These are phyloP conservation scores for Neotoxoptera formosana DNA, from an alignment of 1,140 invertebrate genomes.

Conservation along the genomic window DNA sequence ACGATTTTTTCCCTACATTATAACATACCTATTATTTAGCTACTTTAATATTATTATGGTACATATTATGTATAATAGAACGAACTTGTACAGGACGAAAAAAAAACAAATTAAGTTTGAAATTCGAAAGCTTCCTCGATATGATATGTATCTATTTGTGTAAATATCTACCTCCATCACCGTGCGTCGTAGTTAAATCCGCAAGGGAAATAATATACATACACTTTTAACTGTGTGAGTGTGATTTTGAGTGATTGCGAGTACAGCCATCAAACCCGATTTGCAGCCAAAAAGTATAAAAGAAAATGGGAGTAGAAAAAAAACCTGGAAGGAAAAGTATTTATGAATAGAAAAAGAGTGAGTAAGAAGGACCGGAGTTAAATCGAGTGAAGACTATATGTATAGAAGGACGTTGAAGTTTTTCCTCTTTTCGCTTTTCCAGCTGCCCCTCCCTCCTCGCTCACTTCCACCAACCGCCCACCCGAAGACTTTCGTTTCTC, in stretches of 20 bases:
- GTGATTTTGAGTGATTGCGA: constrained; percentile 4
- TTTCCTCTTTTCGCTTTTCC: too few species aligned
- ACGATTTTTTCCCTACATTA: not conserved
- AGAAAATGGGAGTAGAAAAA: not conserved
- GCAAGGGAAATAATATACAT: not conserved
- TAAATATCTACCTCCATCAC: not conserved
- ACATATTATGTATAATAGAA: too few species aligned
- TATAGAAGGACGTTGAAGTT: constrained; percentile 23
- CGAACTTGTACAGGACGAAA: too few species aligned
- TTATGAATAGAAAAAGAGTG: not conserved
- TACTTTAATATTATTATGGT: too few species aligned
- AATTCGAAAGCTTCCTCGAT: not conserved
- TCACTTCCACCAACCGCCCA: not conserved
- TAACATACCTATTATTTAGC: not conserved
- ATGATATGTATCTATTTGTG: not conserved
- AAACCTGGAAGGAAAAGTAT: not conserved
- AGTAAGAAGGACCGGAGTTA: not conserved
- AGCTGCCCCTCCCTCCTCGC: not conserved
- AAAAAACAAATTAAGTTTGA: not conserved
- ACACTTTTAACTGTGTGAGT: not conserved
- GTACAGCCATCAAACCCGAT: not conserved
- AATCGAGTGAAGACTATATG: constrained; percentile 36
- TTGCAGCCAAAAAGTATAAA: not conserved
- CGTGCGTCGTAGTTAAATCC: not conserved
- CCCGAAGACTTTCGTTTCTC: not conserved